phyloP scores from a whole-genome alignment of 1,140 invertebrate species.

The Bursaphelenchus mucronatus region DNA sequence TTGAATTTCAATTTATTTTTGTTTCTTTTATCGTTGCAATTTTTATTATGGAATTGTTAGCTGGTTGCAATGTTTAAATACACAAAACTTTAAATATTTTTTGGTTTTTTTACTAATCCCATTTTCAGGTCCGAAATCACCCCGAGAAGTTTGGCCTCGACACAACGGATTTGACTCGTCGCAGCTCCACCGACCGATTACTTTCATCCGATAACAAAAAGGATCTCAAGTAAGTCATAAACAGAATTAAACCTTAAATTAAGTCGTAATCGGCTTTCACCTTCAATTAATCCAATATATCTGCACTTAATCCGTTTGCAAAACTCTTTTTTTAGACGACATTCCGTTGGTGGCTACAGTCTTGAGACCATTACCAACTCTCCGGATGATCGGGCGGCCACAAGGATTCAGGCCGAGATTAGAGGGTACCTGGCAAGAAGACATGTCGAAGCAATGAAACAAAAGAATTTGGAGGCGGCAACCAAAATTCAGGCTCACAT shows the following conservation, averaged over 20 bases:
- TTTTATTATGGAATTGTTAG: too few species aligned
- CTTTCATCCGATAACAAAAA: slow-evolving; percentile 50
- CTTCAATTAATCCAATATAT: not conserved
- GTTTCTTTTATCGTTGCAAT: not conserved
- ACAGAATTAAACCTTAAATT: not conserved
- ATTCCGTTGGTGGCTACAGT: slow-evolving; percentile 55
- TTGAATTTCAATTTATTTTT: slow-evolving; percentile 11
- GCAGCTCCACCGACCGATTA: slow-evolving; percentile 52
- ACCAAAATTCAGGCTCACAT: slow-evolving; percentile 60
- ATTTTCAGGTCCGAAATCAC: slow-evolving; percentile 52
- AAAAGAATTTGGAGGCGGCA: slow-evolving; percentile 50
- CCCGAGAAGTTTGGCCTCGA: slow-evolving; percentile 57
- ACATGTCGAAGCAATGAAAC: slow-evolving; percentile 52
- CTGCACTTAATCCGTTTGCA: not conserved
- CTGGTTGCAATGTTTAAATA: too few species aligned
- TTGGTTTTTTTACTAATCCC: too few species aligned
- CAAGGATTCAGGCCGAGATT: slow-evolving; percentile 58
- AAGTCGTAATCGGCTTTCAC: not conserved
- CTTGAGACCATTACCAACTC: slow-evolving; percentile 39
- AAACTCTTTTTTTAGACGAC: slow-evolving; percentile 40
- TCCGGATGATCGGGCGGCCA: slow-evolving; percentile 58
- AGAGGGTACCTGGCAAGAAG: slow-evolving; percentile 54
- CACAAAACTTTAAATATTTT: too few species aligned
- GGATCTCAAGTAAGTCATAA: slow-evolving; percentile 51
- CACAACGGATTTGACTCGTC: slow-evolving; percentile 36